Base-by-base conservation (phyloP, 1,140 invertebrate genomes). In the Caenorhabditis tropicalis region DNA sequence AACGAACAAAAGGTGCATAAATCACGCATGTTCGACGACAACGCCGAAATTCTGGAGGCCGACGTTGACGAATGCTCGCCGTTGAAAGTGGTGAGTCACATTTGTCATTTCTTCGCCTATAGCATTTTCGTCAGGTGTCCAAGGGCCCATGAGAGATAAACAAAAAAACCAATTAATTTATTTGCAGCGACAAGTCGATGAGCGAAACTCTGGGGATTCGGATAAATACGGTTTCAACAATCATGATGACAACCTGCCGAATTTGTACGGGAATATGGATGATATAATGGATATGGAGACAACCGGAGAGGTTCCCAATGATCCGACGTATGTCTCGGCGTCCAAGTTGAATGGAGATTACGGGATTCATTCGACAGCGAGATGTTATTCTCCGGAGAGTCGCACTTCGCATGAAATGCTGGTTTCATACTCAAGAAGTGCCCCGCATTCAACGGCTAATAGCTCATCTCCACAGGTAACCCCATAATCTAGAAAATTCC, bases 1-100 rank as follows among this genome's bases (percentile, higher is more conserved):
- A 87, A 87, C 85, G 86, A 87, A 70, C 86, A 87, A 48, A 81
- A 85, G 46, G 79, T 87, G 19, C 86, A 87, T 29, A 86, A 84
- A 70, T 86, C 85, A 31, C 82, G 85, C 19, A 58, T 81, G 21
- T 51, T 58, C 27, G 53, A 85, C 43, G 74, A 79, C 60, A 74
- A 82, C 49, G 83, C 70, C 53, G 33, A 49, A 80, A 74, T 84
- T 60, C 27, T 81, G 24, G 33, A 79, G 24, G 70, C 39, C 36
- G 83, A 84, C 33, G 43, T 84, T 79, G 83, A 84, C 27, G 83
- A 84, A 60, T 84, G 70, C 65, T 84, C 83, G 3, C 83, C 83
- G 12, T 58, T 84, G 46, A 84, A 84, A 65, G 43, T 74, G 21
- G 82, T 82, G 56, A 74, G 82, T 48, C 79, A 51, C 79, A 56